A percentile compares a stretch with the other conserved stretches of the same genome.
Evolutionary conservation across 2,888 invertebrate genomes (phyloP).

Genomic region (Melipona beecheii): DNA sequence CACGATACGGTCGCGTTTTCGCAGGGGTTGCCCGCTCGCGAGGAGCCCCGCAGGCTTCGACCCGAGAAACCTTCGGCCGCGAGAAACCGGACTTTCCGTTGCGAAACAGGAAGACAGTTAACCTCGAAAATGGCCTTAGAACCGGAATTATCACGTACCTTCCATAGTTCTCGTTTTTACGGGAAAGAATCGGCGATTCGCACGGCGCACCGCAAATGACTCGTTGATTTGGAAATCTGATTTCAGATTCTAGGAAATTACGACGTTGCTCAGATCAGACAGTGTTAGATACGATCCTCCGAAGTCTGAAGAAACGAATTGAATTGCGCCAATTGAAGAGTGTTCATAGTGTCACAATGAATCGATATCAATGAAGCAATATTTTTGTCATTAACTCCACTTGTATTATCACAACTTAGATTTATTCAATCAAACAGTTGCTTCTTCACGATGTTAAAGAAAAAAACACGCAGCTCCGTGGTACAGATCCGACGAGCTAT

Average conservation of each 20-base stretch:
- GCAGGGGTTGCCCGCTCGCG: slow-evolving; percentile 37
- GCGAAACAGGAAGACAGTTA: slow-evolving; percentile 49
- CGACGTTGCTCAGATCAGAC: not conserved
- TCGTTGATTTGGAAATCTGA: not conserved
- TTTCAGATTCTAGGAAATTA: not conserved
- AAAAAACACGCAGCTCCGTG: no score
- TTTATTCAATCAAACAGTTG: no score
- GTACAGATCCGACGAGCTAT: no score
- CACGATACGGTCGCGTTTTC: slow-evolving; percentile 38
- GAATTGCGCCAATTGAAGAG: no score
- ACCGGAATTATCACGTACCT: slow-evolving; percentile 32
- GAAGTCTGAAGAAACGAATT: no score
- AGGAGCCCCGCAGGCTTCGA: not conserved
- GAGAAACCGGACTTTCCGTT: slow-evolving; percentile 43
- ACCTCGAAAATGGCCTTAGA: slow-evolving; percentile 46
- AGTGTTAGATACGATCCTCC: no score
- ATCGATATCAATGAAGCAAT: no score
- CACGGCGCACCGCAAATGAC: not conserved
- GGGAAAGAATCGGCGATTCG: not conserved
- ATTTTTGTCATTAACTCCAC: no score
- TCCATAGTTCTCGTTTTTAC: slow-evolving; percentile 17
- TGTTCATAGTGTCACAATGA: no score
- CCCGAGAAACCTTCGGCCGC: not conserved
- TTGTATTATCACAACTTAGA: no score
- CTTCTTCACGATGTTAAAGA: no score